Base-by-base conservation (phyloP, 2,888 invertebrate genomes). In the Rosalia funebris region DNA sequence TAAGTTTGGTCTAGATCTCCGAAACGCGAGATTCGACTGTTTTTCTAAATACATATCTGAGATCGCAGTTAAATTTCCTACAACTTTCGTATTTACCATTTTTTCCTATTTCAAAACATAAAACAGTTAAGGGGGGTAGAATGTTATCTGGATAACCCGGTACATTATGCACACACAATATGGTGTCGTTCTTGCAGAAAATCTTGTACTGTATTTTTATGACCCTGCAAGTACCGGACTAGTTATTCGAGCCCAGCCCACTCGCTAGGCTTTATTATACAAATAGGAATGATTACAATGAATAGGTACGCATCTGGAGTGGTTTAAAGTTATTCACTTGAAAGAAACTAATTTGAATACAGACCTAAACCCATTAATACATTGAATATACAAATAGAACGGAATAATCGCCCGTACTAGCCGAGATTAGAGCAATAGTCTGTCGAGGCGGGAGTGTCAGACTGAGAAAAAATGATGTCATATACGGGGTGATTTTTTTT, bases 261-360 rank as follows among this genome's bases (percentile, higher is more conserved):
- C 34, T 34, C 34, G 11, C 34, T 11, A n/a, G 3, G 20, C 12
- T 20, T 44, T 44, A 44, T 44, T 44, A 44, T 44, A 19, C 44
- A 44, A 44, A 44, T 44, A 1, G 20, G 12, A 44, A 19, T 1
- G 14, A 11, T 1, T 20, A 44, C 44, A 44, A 44, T 44, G 44
- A 20, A 44, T 19, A 20, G 5, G 20, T 25, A 44, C 25, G 7
- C 44, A 20, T 44, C 20, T 41, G 41, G 41, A 41, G 41, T 41
- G 17, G 41, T 41, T 41, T 16, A 37, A n/a, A 41, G 41, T 41
- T 41, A 41, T 41, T 16, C 11, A 44, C 20, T 11, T 44, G 44
- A 44, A 44, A 44, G 44, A 44, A 44, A 44, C 44, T 44, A 25
- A 44, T 44, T 44, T 44, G 44, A 44, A 44, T 44, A 44, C 44